Base-by-base conservation (phyloP, 2,797 vertebrate species). In the Eremophila alpestris region DNA sequence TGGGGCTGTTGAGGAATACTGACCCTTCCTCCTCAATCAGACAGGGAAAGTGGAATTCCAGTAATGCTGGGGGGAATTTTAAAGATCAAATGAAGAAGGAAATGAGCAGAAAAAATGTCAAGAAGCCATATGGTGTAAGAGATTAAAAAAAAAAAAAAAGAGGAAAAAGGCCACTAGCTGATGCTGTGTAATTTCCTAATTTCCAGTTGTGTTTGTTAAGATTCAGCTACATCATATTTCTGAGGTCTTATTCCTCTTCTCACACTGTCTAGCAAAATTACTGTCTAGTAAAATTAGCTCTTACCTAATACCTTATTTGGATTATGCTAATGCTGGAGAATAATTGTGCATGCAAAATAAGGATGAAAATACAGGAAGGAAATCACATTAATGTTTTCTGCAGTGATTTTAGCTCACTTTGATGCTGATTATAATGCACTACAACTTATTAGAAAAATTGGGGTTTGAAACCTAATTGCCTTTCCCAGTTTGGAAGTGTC, bases 301-400 rank as follows among this genome's bases (percentile, higher is more conserved):
- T 86, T 54, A 88, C 76, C 41, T 93, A 90, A 90, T 40, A 51
- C 62, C 34, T 94, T 80, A 85, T 88, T 91, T 95, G 83, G 73
- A 91, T 91, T 93, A 86, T 83, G 83, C 16, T 90, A 86, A 91
- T 80, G 69, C 69, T 65, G 24, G 87, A n/a, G 67, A 82, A 87
- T 43, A 24, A 65, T 82, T 92, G 63, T 89, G 58, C 83, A 87
- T 73, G 41, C 9, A 80, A 77, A 93, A 77, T 59, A 59, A 49
- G 36, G 49, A 70, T 55, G 45, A 88, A 94, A 76, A 84, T 27
- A 87, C 34, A 79, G 40, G 55, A 69, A 65, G 40, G 58, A 84
- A 94, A 81, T 71, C 30, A 73, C 34, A 22, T 58, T 29, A 81
- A 26, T 49, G 40, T 36, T 91, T 91, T 76, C 54, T 75, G 32